These are phyloP conservation scores for Prostheceraeus crozeri DNA, from an alignment of 2,888 invertebrate genomes.

Conservation along the genomic window DNA sequence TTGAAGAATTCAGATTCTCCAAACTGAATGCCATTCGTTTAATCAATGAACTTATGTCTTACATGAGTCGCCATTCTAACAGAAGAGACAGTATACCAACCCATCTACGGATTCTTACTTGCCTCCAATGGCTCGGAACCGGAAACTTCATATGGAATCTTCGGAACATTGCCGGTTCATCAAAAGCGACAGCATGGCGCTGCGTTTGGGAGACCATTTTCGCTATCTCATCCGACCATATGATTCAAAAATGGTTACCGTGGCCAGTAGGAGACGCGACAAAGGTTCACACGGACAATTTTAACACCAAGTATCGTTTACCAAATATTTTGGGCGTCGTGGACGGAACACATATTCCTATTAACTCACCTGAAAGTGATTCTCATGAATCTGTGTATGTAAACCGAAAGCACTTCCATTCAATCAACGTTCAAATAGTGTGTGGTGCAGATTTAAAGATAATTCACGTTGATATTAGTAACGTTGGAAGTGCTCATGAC, in stretches of 20 bases:
- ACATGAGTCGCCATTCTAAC: too few species aligned
- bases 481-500: slow-evolving; percentile 43
- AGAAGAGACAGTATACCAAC: too few species aligned
- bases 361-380: slow-evolving; percentile 39
- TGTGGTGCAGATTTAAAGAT: slow-evolving; percentile 39
- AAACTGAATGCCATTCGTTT: too few species aligned
- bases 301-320: slow-evolving; percentile 34
- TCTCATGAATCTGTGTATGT: slow-evolving; percentile 39
- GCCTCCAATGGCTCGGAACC: slow-evolving; percentile 6
- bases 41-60: too few species aligned
- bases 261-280: slow-evolving; percentile 1
- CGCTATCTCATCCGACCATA: not conserved
- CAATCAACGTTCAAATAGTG: slow-evolving; percentile 44
- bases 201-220: not conserved
- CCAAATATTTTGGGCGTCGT: slow-evolving; percentile 43
- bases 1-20: too few species aligned
- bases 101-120: too few species aligned
- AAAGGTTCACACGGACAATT: not conserved
- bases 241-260: slow-evolving; percentile 6
- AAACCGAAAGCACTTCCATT: slow-evolving; percentile 42
- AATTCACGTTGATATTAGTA: slow-evolving; percentile 40
- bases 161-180: not conserved
- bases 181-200: not conserved
- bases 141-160: slow-evolving; percentile 5
- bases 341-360: slow-evolving; percentile 43